Conservation (phyloP, 2,888 invertebrate genomes). For the Hofmannophila pseudospretella region DNA sequence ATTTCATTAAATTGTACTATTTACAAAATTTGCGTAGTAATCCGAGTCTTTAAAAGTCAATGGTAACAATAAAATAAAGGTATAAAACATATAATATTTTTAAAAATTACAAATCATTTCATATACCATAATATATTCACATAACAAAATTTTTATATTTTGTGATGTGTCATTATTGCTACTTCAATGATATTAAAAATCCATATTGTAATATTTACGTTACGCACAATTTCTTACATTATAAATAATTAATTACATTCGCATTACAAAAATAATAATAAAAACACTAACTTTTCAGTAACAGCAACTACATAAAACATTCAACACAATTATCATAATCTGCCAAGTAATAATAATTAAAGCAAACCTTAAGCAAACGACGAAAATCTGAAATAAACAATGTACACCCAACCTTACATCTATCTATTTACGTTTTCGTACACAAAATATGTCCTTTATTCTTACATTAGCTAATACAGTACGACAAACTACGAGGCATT, state of each 20-base stretch:
- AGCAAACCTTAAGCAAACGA: conserved; percentile 62
- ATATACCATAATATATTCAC: conserved; percentile 4
- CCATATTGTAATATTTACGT: background rate
- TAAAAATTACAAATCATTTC: no score
- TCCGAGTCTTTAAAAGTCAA: conserved; percentile 41
- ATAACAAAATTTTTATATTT: conserved; percentile 45
- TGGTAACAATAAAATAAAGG: conserved; percentile 49
- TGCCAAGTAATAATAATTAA: conserved; percentile 63
- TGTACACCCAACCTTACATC: conserved; percentile 24
- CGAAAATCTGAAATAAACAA: conserved; percentile 41
- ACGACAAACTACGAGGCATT: no score
- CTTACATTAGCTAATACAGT: conserved; percentile 30
- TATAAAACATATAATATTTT: background rate
- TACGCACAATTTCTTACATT: background rate
- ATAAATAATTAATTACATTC: no score
- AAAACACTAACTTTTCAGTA: conserved; percentile 46
- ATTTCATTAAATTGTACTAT: conserved; percentile 62
- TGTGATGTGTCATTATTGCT: conserved; percentile 22
- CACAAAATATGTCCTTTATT: conserved; percentile 73
- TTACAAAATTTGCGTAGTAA: conserved; percentile 59
- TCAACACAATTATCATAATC: conserved; percentile 52
- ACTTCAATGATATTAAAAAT: no score
- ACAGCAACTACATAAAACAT: conserved; percentile 29
- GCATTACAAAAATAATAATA: background rate
- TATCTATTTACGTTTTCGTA: conserved; percentile 44